Conservation (phyloP, 2,888 invertebrate species). For the Tigriopus californicus region DNA sequence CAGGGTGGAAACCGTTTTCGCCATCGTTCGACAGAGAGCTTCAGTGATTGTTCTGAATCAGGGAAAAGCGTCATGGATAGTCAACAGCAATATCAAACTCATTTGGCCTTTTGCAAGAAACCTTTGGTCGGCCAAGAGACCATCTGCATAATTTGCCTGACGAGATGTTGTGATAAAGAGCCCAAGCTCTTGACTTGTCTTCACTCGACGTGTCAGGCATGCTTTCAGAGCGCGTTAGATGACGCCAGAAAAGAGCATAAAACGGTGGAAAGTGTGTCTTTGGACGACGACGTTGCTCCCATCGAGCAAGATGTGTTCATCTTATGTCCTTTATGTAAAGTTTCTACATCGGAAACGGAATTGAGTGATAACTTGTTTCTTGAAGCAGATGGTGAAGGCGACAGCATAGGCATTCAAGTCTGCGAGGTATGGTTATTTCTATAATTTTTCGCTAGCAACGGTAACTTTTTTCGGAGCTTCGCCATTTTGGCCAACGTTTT, state of each 20-base stretch:
- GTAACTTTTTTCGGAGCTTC: no score
- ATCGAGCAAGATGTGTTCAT: background rate
- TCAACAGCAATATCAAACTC: background rate
- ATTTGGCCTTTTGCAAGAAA: background rate
- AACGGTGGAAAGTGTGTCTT: background rate
- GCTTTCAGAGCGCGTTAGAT: background rate
- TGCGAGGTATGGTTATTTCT: no score
- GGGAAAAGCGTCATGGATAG: background rate
- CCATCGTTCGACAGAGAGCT: background rate
- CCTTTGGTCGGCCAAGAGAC: constrained; percentile 12
- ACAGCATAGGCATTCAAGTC: background rate
- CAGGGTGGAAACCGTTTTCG: background rate
- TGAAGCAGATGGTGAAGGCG: background rate
- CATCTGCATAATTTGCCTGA: constrained; percentile 1
- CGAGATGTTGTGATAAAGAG: constrained; percentile 18
- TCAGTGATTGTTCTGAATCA: background rate
- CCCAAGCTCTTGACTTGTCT: constrained; percentile 28
- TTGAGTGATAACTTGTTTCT: constrained; percentile 2
- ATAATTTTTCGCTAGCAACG: no score
- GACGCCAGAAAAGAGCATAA: background rate
- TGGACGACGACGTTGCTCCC: constrained; percentile 3
- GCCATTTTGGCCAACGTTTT: no score
- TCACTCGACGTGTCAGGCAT: constrained; percentile 24
- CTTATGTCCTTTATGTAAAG: constrained; percentile 12
- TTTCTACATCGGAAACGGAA: constrained; percentile 1